Percentiles rank a stretch among this genome's conserved stretches.
Evolutionary conservation across 2,888 invertebrate species (phyloP).

Genomic region (Acleris literana): DNA sequence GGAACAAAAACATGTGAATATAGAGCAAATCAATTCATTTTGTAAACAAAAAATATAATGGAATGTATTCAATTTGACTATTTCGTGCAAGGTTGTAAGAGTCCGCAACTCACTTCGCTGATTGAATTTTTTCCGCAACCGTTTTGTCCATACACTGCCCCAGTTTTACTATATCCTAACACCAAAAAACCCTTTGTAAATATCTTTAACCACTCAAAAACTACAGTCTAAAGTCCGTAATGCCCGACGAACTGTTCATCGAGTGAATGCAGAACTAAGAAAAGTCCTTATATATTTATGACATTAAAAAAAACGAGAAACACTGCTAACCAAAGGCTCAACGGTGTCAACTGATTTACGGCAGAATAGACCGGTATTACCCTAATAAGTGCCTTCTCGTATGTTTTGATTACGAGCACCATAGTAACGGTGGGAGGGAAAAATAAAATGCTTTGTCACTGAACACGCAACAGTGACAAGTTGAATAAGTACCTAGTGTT

Average conservation of each 20-base stretch:
- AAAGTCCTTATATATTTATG: slow-evolving; percentile 15
- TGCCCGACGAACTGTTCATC: slow-evolving; percentile 11
- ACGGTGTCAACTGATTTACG: slow-evolving; percentile 54
- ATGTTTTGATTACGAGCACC: slow-evolving; percentile 65
- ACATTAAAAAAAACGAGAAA: slow-evolving; percentile 15
- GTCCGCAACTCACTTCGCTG: slow-evolving; percentile 63
- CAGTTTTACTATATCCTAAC: slow-evolving; percentile 69
- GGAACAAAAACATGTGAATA: neutral
- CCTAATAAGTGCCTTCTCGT: slow-evolving; percentile 39
- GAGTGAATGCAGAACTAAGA: slow-evolving; percentile 8
- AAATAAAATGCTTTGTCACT: slow-evolving; percentile 51
- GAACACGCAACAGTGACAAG: slow-evolving; percentile 41
- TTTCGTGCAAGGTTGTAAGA: slow-evolving; percentile 13
- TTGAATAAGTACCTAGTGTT: slow-evolving; percentile 8
- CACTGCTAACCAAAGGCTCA: slow-evolving; percentile 39
- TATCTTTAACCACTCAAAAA: neutral
- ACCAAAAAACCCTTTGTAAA: slow-evolving; percentile 2
- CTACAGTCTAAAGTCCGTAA: neutral
- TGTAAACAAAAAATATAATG: slow-evolving; percentile 5
- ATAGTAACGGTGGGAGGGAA: slow-evolving; percentile 63
- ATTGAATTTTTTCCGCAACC: slow-evolving; percentile 70
- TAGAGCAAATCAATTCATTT: slow-evolving; percentile 3
- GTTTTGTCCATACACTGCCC: slow-evolving; percentile 86
- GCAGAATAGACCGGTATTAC: slow-evolving; percentile 42
- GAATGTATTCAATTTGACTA: slow-evolving; percentile 9